Base-by-base conservation (phyloP, 2,888 invertebrate species). In the Cheilosia vulpina region DNA sequence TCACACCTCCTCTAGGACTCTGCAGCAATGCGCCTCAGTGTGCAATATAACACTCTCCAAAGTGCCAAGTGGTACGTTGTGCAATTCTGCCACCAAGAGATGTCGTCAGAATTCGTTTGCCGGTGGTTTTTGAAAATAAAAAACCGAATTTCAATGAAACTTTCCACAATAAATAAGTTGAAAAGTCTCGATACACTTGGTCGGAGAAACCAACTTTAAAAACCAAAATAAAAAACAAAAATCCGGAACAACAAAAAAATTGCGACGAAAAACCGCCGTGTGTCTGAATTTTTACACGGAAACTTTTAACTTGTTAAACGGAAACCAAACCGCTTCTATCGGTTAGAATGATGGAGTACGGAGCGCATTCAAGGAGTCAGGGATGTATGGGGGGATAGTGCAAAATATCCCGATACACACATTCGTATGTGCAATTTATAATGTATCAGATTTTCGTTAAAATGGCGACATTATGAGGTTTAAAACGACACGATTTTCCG, bases 121-220 rank as follows among this genome's bases (percentile, higher is more conserved):
- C 7, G 7, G 7, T 47, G 9, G 3, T 34, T 31, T 24, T 13
- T 15, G 5, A 19, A 1, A 0, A 41, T n/a, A 75, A 43, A 34
- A 52, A 52, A 52, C 24, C 11, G 4, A 21, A 13, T 50, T 77
- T 85, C 62, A 81, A 81, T 85, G 72, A 72, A 85, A 85, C 81
- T 85, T 85, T 85, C 47, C 38, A 43, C 81, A 81, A 85, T 85
- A 85, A 85, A 85, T 85, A 85, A 85, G 81, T 85, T 85, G 57
- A 45, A 75, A 71, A 68, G 81, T 81, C 85, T 81, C 85, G 62
- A 85, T 81, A 85, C 76, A 72, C 57, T 71, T 50, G 43, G 45
- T 79, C 50, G 1, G 34, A 24, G 31, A 79, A 17, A 62, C 47
- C 53, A 31, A 69, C 60, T 31, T 41, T 21, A 62, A 63, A 79